A percentile compares a stretch with the other conserved stretches of the same genome.
Evolutionary conservation across 2,888 invertebrate genomes (phyloP).

Genomic region (Drosophila rubida): DNA sequence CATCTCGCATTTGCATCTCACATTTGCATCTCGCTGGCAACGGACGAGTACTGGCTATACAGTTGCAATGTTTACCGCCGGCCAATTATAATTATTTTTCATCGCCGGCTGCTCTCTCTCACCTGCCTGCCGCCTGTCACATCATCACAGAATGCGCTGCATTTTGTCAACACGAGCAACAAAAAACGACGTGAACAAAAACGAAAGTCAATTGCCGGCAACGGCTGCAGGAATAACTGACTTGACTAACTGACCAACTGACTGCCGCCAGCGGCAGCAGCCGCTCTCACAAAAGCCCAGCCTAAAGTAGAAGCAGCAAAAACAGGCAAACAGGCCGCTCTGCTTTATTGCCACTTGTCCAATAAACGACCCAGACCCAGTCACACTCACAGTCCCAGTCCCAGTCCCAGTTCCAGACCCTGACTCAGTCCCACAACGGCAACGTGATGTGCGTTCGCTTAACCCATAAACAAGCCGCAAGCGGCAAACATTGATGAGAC

Average conservation of each 20-base stretch:
- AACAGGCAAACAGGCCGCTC: constrained; percentile 14
- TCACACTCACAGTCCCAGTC: constrained; percentile 19
- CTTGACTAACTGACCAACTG: constrained; percentile 60
- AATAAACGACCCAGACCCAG: constrained; percentile 43
- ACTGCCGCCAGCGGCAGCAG: constrained; percentile 27
- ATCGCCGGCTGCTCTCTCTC: constrained; percentile 59
- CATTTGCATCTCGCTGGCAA: constrained; percentile 20
- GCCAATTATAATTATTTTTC: constrained; percentile 77
- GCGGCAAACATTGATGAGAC: constrained; percentile 2
- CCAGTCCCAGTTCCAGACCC: constrained; percentile 10
- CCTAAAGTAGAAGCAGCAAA: background rate
- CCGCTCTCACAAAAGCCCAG: constrained; percentile 50
- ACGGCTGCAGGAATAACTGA: constrained; percentile 7
- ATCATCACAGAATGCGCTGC: constrained; percentile 66
- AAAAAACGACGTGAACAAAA: constrained; percentile 26
- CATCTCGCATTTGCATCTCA: constrained; percentile 36
- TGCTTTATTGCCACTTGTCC: constrained; percentile 35
- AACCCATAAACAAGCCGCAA: constrained; percentile 22
- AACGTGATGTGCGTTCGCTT: constrained; percentile 13
- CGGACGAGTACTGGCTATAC: background rate
- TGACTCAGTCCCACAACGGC: too few relatives aligned
- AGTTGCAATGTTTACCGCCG: constrained; percentile 45
- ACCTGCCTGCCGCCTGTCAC: constrained; percentile 44
- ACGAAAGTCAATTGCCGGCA: constrained; percentile 52
- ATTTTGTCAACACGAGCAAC: constrained; percentile 67